These are phyloP conservation scores for Bemisia tabaci DNA, from an alignment of 1,140 invertebrate species.

Conservation along the genomic window DNA sequence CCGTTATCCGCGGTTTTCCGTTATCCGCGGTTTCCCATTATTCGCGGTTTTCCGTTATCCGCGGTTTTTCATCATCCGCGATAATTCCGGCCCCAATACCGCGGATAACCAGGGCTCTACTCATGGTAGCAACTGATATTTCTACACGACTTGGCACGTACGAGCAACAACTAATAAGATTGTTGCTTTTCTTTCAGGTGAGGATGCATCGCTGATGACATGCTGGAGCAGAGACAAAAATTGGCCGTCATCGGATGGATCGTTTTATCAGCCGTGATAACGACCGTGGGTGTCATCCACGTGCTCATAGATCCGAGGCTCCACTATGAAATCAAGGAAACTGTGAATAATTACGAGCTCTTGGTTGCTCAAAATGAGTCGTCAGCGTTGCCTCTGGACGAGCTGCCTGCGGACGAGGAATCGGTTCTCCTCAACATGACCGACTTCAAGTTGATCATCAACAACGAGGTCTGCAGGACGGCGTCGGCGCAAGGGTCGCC, in stretches of 20 bases:
- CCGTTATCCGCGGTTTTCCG: no score
- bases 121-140: no score
- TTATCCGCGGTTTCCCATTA: no score
- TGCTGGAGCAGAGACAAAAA: not conserved
- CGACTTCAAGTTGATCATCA: conserved; percentile 18
- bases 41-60: no score
- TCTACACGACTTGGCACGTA: no score
- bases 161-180: no score
- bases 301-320: not conserved
- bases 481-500: conserved; percentile 24
- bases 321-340: not conserved
- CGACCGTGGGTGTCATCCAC: not conserved
- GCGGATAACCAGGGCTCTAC: no score
- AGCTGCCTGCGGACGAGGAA: conserved; percentile 10
- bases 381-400: not conserved
- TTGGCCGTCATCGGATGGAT: not conserved
- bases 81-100: no score
- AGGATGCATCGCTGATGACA: not conserved
- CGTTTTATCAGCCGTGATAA: not conserved
- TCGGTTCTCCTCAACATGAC: conserved; percentile 14
- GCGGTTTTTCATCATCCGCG: no score
- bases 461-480: conserved; percentile 15
- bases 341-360: not conserved
- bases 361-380: not conserved
- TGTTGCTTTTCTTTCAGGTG: not conserved